Percentiles rank a stretch among this genome's conserved stretches.
Evolutionary conservation across 2,113 vertebrate species (phyloP).

Genomic region (Cavia porcellus): DNA sequence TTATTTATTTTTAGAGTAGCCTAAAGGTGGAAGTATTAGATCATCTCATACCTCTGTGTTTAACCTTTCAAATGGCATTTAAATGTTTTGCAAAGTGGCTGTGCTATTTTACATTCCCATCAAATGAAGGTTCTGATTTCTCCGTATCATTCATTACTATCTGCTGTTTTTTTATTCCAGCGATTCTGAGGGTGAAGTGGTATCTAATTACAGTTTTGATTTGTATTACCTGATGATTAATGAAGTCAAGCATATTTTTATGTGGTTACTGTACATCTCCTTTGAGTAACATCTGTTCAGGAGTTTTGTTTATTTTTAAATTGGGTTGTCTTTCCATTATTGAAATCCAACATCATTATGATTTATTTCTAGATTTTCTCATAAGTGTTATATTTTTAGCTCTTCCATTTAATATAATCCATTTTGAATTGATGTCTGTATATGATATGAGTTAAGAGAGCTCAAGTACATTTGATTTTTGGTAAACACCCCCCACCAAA

Average conservation of each 20-base stretch:
- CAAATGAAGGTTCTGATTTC: background rate
- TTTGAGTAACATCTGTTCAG: background rate
- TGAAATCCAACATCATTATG: background rate
- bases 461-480: background rate
- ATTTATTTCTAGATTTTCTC: background rate
- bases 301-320: background rate
- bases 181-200: too few species aligned
- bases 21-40: background rate
- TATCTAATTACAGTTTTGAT: background rate
- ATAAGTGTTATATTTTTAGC: background rate
- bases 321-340: background rate
- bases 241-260: background rate
- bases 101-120: background rate
- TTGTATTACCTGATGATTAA: background rate
- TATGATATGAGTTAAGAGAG: background rate
- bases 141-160: too few species aligned
- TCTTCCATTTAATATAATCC: background rate
- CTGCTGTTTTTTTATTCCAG: background rate
- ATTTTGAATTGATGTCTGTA: slow-evolving; percentile 11
- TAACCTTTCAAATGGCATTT: background rate
- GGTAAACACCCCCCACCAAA: too few species aligned
- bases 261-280: too few species aligned
- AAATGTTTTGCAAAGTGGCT: background rate
- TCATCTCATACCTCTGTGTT: background rate
- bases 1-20: background rate